Conservation (phyloP, 2,888 invertebrate species). For the Hydrotaea diabolus region DNA sequence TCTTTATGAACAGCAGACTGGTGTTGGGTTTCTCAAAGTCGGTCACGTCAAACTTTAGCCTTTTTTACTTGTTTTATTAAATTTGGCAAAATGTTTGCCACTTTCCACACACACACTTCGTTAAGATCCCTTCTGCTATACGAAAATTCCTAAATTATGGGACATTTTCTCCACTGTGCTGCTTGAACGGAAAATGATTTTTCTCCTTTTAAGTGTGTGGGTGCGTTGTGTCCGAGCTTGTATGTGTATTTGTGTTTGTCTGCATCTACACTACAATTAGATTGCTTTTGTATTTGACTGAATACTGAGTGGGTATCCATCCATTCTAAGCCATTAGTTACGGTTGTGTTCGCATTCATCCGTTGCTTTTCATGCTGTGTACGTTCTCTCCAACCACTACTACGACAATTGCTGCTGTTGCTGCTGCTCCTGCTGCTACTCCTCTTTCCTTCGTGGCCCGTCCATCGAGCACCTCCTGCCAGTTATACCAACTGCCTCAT, state of each 20-base stretch:
- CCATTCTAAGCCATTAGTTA: constrained; percentile 64
- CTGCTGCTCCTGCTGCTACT: neutral
- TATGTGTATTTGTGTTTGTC: constrained; percentile 43
- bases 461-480: neutral
- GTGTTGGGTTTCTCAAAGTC: no score
- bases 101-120: no score
- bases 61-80: no score
- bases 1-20: no score
- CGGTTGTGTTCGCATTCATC: constrained; percentile 60
- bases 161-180: neutral
- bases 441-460: constrained; percentile 6
- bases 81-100: no score
- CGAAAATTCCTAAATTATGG: no score
- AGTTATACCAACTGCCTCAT: neutral
- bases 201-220: neutral
- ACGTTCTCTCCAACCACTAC: constrained; percentile 10
- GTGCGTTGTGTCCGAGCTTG: neutral
- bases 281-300: constrained; percentile 20
- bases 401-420: neutral
- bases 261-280: constrained; percentile 27
- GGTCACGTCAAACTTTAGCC: no score
- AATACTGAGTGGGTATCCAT: constrained; percentile 51
- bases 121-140: no score
- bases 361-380: constrained; percentile 52
- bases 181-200: no score